Percentiles rank a stretch among this genome's conserved stretches.
These are phyloP conservation scores for Mionectes olivaceus DNA, from an alignment of 2,797 vertebrate genomes.

Conservation along the genomic window DNA sequence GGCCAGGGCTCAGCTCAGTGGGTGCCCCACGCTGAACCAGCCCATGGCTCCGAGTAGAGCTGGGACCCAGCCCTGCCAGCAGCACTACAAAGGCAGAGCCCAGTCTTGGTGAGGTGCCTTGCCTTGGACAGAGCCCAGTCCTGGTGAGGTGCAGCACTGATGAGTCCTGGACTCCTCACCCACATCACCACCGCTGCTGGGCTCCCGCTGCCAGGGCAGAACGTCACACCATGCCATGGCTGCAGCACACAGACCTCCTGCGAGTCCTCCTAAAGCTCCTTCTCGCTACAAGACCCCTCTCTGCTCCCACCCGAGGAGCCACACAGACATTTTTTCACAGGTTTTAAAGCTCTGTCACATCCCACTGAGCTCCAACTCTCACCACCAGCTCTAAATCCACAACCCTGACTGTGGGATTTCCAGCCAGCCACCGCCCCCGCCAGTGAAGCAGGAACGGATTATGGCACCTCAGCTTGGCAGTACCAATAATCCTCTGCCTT, in stretches of 20 bases:
- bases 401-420: background rate
- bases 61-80: background rate
- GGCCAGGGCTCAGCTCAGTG: accelerated
- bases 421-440: background rate
- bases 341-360: conserved; percentile 14
- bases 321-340: background rate
- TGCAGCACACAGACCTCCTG: background rate
- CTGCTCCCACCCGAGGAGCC: background rate
- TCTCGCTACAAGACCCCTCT: background rate
- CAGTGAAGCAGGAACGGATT: background rate
- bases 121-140: background rate
- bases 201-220: background rate
- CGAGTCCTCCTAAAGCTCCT: background rate
- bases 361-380: conserved; percentile 23
- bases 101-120: background rate
- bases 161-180: accelerated
- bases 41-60: accelerated
- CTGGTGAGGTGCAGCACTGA: accelerated
- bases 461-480: background rate
- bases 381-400: conserved; percentile 7
- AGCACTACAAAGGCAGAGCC: background rate
- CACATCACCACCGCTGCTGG: accelerated
- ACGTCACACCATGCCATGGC: accelerated
- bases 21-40: accelerated
- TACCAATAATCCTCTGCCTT: background rate